These are phyloP conservation scores for Hippoglossus hippoglossus DNA, from an alignment of 2,797 vertebrate genomes.

Conservation along the genomic window DNA sequence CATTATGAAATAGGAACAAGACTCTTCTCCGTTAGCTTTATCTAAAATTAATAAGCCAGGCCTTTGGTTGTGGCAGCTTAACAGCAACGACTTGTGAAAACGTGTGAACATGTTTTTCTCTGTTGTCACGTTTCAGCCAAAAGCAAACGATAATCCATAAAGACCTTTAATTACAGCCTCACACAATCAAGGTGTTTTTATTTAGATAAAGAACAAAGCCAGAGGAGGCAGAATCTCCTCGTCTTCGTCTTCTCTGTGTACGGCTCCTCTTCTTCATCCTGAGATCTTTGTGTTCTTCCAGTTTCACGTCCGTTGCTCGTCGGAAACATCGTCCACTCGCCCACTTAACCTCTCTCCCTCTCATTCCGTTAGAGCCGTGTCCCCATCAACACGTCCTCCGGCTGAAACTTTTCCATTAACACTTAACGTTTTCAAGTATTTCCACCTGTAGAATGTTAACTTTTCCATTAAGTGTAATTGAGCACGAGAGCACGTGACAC, in stretches of 20 bases:
- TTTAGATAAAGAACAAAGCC: constrained; percentile 4
- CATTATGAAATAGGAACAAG: constrained; percentile 36
- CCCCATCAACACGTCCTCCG: neutral
- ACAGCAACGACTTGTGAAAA: constrained; percentile 12
- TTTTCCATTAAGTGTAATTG: constrained; percentile 52
- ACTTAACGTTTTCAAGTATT: constrained; percentile 24
- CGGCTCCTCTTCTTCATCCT: no score
- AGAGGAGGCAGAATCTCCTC: no score
- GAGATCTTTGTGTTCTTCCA: no score
- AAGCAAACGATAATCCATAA: constrained; percentile 12
- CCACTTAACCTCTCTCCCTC: no score
- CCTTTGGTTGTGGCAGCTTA: constrained; percentile 34
- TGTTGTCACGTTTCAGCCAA: constrained; percentile 19
- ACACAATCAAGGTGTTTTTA: constrained; percentile 1
- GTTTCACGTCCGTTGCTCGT: no score
- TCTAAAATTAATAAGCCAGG: constrained; percentile 19
- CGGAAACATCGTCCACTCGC: no score
- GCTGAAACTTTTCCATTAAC: constrained; percentile 15
- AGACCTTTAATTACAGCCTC: neutral
- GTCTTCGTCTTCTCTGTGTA: no score
- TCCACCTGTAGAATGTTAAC: constrained; percentile 7
- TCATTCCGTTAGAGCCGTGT: neutral
- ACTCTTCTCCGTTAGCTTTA: constrained; percentile 14
- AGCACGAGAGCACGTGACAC: neutral
- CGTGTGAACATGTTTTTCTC: constrained; percentile 26